Conservation (phyloP, 1,140 invertebrate species). For the Neodiprion lecontei region DNA sequence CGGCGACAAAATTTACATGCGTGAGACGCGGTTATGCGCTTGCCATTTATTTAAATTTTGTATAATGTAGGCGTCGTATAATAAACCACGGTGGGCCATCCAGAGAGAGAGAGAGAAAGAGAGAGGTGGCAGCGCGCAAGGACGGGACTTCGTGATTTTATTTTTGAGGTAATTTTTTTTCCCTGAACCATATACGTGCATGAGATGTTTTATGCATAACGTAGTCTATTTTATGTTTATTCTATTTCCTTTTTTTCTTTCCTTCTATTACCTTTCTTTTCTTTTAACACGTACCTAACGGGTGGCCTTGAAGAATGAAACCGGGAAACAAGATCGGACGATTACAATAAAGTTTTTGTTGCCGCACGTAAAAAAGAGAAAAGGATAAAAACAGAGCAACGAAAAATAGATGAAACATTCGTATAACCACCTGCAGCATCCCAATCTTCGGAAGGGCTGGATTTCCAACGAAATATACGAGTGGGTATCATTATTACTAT, state of each 20-base stretch:
- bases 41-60: slow-evolving; percentile 4
- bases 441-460: slow-evolving; percentile 4
- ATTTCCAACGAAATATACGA: not conserved
- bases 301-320: not conserved
- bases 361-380: not conserved
- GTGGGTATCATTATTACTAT: too few relatives aligned
- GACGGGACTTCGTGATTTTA: not conserved
- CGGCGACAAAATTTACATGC: not conserved
- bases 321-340: not conserved
- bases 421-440: not conserved
- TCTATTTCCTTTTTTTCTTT: not conserved
- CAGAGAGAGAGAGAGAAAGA: not conserved
- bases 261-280: not conserved
- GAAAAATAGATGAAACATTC: not conserved
- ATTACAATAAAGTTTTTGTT: not conserved
- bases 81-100: not conserved
- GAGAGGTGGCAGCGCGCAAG: not conserved
- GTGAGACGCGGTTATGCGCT: not conserved
- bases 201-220: not conserved
- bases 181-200: slow-evolving; percentile 1
- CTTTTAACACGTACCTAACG: not conserved
- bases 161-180: not conserved
- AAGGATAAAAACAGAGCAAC: not conserved
- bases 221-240: not conserved
- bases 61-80: not conserved